A percentile compares a stretch with the other conserved stretches of the same genome.
Conservation (phyloP, 1,140 invertebrate species). For the Zeugodacus cucurbitae region DNA sequence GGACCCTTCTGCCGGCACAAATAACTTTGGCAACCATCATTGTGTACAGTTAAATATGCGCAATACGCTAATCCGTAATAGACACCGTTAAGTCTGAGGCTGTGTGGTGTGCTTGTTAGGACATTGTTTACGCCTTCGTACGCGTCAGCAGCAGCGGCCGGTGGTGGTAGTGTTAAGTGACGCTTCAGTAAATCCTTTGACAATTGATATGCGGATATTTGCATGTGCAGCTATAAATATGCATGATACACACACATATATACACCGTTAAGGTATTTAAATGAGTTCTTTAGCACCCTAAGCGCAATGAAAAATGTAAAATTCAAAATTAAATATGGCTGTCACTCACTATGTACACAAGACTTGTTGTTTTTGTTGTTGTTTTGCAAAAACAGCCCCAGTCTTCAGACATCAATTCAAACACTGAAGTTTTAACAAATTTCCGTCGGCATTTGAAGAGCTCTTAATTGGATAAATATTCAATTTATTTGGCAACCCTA, state of each 20-base stretch:
- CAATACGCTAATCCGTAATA: not conserved
- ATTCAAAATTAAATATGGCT: not conserved
- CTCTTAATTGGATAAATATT: slow-evolving; percentile 19
- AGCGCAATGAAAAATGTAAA: not conserved
- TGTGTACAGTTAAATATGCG: slow-evolving; percentile 1
- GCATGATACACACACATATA: not conserved
- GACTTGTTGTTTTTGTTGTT: not conserved
- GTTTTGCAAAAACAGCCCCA: not conserved
- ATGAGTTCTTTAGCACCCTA: not conserved
- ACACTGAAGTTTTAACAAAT: too few relatives aligned
- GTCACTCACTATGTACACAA: not conserved
- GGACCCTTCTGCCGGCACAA: not conserved
- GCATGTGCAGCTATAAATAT: not conserved
- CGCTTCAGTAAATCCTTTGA: not conserved
- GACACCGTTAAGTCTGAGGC: not conserved
- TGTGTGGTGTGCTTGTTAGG: not conserved
- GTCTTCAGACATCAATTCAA: not conserved
- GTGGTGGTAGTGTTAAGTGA: not conserved
- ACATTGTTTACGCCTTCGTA: not conserved
- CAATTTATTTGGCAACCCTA: not conserved
- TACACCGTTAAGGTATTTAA: not conserved
- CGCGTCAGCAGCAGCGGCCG: too few relatives aligned
- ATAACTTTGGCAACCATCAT: not conserved
- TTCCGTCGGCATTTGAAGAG: not conserved
- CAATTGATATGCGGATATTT: not conserved